Evolutionary conservation across 2,113 vertebrate species (phyloP).

Genomic region (Pristiophorus japonicus): DNA sequence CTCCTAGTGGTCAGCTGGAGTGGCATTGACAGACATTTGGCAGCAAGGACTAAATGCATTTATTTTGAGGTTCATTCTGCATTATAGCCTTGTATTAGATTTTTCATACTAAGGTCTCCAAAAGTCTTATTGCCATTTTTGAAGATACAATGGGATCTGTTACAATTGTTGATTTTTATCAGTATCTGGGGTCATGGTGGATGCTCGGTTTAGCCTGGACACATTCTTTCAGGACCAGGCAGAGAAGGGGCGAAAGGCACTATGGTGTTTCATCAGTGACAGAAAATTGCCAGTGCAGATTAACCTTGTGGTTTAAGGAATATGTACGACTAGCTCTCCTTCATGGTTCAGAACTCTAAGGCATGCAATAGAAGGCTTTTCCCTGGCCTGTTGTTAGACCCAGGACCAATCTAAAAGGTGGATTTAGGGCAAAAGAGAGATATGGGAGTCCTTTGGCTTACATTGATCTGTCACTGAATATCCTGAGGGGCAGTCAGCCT

Average conservation of each 20-base stretch:
- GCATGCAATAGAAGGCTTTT: not conserved
- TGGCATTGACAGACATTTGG: not conserved
- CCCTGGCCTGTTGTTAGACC: not conserved
- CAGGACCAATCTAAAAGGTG: not conserved
- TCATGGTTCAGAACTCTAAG: not conserved
- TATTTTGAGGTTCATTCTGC: not conserved
- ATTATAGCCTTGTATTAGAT: not conserved
- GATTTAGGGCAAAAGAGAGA: not conserved
- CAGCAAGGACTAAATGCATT: not conserved
- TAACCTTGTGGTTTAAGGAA: not conserved
- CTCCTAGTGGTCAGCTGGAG: not conserved
- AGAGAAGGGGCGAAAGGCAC: not conserved
- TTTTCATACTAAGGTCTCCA: not conserved
- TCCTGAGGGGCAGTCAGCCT: not conserved
- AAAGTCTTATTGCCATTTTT: not conserved
- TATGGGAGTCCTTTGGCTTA: not conserved
- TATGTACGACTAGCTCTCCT: not conserved
- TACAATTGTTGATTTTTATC: not conserved
- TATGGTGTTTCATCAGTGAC: not conserved
- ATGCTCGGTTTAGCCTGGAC: not conserved
- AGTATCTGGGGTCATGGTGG: not conserved
- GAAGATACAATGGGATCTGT: not conserved
- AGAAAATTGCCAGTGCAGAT: not conserved
- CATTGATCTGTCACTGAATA: not conserved
- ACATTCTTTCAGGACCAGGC: not conserved